Evolutionary conservation across 2,888 invertebrate species (phyloP), one percentile per base, ranked within the genome.

Genomic region (Stegophylla sp.): DNA sequence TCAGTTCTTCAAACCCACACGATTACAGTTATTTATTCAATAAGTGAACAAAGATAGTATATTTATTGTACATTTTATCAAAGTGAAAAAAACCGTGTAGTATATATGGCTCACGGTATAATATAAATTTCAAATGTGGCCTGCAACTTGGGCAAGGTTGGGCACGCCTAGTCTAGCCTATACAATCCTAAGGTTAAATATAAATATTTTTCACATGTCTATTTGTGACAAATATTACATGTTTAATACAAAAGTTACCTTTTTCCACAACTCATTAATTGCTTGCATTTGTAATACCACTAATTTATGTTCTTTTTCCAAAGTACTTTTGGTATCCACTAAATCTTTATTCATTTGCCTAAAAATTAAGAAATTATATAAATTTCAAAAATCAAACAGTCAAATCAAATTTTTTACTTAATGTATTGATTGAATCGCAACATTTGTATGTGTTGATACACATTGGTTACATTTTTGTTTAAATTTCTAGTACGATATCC

Each of bases 201-300:
- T n/a, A n/a, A n/a, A n/a, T n/a, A n/a, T n/a, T n/a, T n/a, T n/a
- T n/a, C n/a, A n/a, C n/a, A n/a, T n/a, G n/a, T n/a, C n/a, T n/a
- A n/a, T n/a, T n/a, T n/a, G n/a, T n/a, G n/a, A n/a, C n/a, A n/a
- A n/a, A n/a, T n/a, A n/a, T n/a, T n/a, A n/a, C n/a, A 34, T 34
- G 34, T 34, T 34, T 7, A 0, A 91, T n/a, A 90, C 20, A 23
- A 28, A 20, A 4, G 92, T 92, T 1, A 94, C 93, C 86, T 94
- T 94, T 86, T 94, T 94, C 95, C 95, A 95, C 3, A 95, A 87
- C 0, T 94, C 94, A 85, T 93, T 93, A 84, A 95, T 95, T 5
- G 95, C 95, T 87, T 95, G 95, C 91, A 94, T 94, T 87, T 95
- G 95, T 71, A 95, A 87, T 85, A 94, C 91, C 84, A 95, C 94